Base-by-base conservation (phyloP, 1,140 invertebrate species). In the Meteorus sp. region DNA sequence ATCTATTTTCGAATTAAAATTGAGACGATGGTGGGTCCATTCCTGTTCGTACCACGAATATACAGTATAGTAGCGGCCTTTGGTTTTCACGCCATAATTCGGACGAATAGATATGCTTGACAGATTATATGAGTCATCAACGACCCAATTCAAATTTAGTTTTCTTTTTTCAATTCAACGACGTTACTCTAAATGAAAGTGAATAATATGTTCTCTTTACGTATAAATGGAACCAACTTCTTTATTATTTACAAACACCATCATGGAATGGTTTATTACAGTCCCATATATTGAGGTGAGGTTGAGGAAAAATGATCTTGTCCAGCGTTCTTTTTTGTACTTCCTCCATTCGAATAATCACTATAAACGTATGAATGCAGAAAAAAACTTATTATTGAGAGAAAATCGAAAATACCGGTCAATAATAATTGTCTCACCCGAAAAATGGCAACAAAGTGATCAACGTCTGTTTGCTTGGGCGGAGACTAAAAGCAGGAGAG, bases 391-490 rank as follows among this genome's bases (percentile, higher is more conserved):
- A 13, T 25, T 19, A 17, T 39, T 15, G 13, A 43, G 54, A 31
- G 19, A 48, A 55, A 35, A 17, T 25, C 11, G n/a, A 55, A 39
- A 22, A 15, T 13, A 29, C n/a, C 19, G 15, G 7, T 2, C 25
- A 55, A 44, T 15, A 20, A 43, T 31, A 25, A 22, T 50, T 17
- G 33, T 72, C 72, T 80, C 81, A 92, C 91, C 89, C 87, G 73
- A 94, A 93, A 77, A 94, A 93, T 51, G 90, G 89, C 63, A 93
- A 78, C 61, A 89, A 74, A 5, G 85, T 83, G 58, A 91, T 81
- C 43, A 94, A 83, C 15, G 87, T 85, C 52, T 88, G 84, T 70
- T 89, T 87, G 67, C 79, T 86, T 33, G 88, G 86, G 68, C 83
- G 85, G 47, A 83, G 82, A 3, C 86, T 80, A 62, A 93, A 82